Conservation (phyloP, 2,113 vertebrate species). For the Oncorhynchus masou region DNA sequence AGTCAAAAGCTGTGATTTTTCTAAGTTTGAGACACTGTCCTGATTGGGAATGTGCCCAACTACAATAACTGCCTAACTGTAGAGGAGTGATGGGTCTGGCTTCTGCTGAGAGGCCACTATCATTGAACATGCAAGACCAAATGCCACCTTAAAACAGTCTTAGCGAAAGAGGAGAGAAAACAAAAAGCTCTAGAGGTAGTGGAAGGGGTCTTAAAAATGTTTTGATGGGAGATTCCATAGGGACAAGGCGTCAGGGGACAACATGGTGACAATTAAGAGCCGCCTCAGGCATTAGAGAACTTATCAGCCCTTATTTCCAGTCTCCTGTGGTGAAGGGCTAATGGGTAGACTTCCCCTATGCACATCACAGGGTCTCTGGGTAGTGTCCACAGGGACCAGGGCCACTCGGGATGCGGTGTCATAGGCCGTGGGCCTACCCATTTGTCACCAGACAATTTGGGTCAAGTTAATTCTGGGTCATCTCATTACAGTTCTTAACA, state of each 20-base stretch:
- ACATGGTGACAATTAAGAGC: constrained; percentile 45
- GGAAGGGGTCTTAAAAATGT: not conserved
- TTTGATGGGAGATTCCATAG: constrained; percentile 1
- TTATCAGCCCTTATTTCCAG: constrained; percentile 27
- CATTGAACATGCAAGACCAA: not conserved
- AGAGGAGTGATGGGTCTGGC: constrained; percentile 12
- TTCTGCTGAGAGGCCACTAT: not conserved
- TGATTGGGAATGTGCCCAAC: constrained; percentile 14
- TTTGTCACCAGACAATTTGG: constrained; percentile 59
- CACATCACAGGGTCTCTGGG: constrained; percentile 32
- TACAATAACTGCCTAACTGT: constrained; percentile 6
- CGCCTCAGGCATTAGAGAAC: constrained; percentile 36
- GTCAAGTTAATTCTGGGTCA: constrained; percentile 66
- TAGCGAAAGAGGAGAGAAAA: not conserved
- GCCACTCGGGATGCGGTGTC: constrained; percentile 11
- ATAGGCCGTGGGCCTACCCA: constrained; percentile 20
- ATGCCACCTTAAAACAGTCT: not conserved
- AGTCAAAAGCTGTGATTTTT: constrained; percentile 10
- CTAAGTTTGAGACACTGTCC: constrained; percentile 8
- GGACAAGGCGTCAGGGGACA: not conserved
- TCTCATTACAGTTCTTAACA: constrained; percentile 59
- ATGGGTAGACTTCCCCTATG: constrained; percentile 28
- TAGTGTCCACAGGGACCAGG: constrained; percentile 40
- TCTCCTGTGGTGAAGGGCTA: constrained; percentile 49
- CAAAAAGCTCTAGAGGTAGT: not conserved